phyloP scores from a whole-genome alignment of 2,888 invertebrate genomes.

The Meteorus cinctellus region DNA sequence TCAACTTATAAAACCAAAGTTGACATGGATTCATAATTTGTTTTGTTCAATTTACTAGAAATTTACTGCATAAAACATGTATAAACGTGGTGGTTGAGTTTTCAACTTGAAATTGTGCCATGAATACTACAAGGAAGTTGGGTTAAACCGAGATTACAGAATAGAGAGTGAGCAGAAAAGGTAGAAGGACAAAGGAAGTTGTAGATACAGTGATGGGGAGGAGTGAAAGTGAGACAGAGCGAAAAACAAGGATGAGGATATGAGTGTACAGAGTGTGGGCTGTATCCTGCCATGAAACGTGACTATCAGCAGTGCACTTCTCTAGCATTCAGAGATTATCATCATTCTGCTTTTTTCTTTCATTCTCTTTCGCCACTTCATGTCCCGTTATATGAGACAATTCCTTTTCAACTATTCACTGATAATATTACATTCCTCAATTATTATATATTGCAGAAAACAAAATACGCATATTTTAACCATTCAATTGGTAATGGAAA shows the following conservation, averaged over 20 bases:
- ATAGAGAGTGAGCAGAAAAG: constrained; percentile 37
- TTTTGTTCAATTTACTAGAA: constrained; percentile 7
- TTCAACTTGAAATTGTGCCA: constrained; percentile 51
- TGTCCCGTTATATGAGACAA: not conserved
- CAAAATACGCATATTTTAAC: not conserved
- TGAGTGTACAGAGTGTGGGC: constrained; percentile 30
- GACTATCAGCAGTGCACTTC: constrained; percentile 34
- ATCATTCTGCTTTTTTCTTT: not conserved
- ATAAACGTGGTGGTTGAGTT: constrained; percentile 19
- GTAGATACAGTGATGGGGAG: constrained; percentile 22
- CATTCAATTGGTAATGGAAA: constrained; percentile 20
- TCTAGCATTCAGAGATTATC: not conserved
- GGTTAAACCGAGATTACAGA: constrained; percentile 52
- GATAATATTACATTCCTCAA: not conserved
- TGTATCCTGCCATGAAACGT: constrained; percentile 25
- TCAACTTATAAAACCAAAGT: not conserved
- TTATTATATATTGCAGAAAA: not conserved
- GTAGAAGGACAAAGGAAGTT: constrained; percentile 34
- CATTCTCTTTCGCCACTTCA: not conserved
- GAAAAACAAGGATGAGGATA: constrained; percentile 35
- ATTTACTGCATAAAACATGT: not conserved
- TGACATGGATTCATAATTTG: not conserved
- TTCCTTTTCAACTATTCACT: not conserved
- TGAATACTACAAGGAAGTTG: constrained; percentile 49
- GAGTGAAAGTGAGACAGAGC: constrained; percentile 27